A percentile compares a stretch with the other conserved stretches of the same genome.
phyloP scores from a whole-genome alignment of 2,888 invertebrate species.

The Amphipyra tragopoginis region DNA sequence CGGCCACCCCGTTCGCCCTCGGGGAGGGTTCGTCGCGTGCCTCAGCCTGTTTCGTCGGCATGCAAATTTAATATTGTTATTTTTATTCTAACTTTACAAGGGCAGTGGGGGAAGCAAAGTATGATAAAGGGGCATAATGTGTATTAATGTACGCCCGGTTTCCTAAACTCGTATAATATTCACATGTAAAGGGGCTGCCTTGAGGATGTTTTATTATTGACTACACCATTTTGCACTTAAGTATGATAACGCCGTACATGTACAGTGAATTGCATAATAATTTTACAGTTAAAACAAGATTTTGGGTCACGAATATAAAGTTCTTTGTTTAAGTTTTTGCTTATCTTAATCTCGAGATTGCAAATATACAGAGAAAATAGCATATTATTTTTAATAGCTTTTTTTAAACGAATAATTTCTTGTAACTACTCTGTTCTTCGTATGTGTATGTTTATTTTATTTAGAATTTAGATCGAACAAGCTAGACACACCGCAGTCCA shows the following conservation, averaged over 20 bases:
- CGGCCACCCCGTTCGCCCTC: constrained; percentile 30
- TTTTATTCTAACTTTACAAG: constrained; percentile 86
- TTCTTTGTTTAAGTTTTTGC: constrained; percentile 33
- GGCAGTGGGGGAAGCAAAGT: constrained; percentile 83
- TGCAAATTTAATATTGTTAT: constrained; percentile 88
- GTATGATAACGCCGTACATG: constrained; percentile 43
- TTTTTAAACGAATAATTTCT: constrained; percentile 17
- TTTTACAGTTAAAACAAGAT: constrained; percentile 45
- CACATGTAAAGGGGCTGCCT: constrained; percentile 47
- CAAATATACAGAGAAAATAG: constrained; percentile 7
- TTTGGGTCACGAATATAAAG: constrained; percentile 39
- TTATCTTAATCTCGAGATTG: constrained; percentile 29
- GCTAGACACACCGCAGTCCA: constrained; percentile 33
- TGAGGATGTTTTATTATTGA: constrained; percentile 57
- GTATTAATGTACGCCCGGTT: constrained; percentile 59
- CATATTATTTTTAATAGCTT: constrained; percentile 17
- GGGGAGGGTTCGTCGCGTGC: constrained; percentile 67
- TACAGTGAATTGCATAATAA: constrained; percentile 42
- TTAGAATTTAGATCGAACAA: constrained; percentile 18
- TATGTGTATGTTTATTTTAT: constrained; percentile 13
- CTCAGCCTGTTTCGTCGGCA: constrained; percentile 75
- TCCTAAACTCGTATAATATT: constrained; percentile 59
- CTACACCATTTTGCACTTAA: constrained; percentile 59
- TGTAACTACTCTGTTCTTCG: not conserved
- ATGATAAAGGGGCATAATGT: constrained; percentile 72